Percentiles rank a stretch among this genome's conserved stretches.
These are phyloP conservation scores for Hoplostethus mediterraneus DNA, from an alignment of 2,797 vertebrate genomes.

Conservation along the genomic window DNA sequence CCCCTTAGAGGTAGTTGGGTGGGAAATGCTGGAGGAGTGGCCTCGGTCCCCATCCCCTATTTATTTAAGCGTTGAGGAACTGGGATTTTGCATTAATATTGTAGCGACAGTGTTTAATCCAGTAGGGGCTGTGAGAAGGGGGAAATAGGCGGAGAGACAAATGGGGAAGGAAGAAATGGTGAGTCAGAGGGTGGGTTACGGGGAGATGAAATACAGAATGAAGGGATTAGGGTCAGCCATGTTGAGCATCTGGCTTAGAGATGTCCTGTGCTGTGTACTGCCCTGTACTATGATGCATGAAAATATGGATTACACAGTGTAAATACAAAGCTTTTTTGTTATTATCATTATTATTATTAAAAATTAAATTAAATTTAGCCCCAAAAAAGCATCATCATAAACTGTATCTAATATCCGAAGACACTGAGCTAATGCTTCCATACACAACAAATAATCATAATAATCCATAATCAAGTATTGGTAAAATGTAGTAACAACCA, in stretches of 20 bases:
- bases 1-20: neutral
- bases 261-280: constrained; percentile 55
- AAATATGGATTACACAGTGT: constrained; percentile 69
- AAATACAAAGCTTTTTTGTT: constrained; percentile 1
- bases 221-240: constrained; percentile 86
- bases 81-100: constrained; percentile 76
- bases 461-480: too few species aligned
- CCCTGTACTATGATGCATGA: constrained; percentile 43
- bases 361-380: too few species aligned
- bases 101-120: constrained; percentile 70
- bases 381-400: too few species aligned
- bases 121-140: constrained; percentile 51
- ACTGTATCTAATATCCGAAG: too few species aligned
- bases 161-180: constrained; percentile 8
- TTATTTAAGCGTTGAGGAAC: constrained; percentile 63
- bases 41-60: constrained; percentile 27
- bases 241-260: constrained; percentile 81
- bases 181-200: constrained; percentile 46
- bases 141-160: constrained; percentile 31
- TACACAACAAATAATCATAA: too few species aligned
- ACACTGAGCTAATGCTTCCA: too few species aligned
- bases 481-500: too few species aligned
- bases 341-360: too few species aligned
- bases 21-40: neutral
- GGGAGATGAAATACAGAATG: constrained; percentile 60